phyloP scores from a whole-genome alignment of 1,140 invertebrate species.

The Brachionus calyciflorus region DNA sequence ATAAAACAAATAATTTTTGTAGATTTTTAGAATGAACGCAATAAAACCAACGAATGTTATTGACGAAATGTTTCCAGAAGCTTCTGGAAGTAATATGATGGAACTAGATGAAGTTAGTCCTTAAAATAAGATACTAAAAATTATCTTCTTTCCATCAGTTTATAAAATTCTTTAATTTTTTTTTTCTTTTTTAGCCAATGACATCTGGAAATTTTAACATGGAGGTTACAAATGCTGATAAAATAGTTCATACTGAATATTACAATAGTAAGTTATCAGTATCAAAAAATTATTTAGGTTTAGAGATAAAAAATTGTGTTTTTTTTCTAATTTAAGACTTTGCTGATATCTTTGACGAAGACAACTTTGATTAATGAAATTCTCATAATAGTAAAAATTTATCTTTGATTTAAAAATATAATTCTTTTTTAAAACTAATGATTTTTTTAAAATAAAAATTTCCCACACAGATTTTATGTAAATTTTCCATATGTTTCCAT shows the following conservation, averaged over 20 bases:
- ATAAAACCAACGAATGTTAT: slow-evolving; percentile 9
- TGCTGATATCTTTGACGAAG: slow-evolving; percentile 36
- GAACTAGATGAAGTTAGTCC: slow-evolving; percentile 28
- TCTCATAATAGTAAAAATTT: too few relatives aligned
- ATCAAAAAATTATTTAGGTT: neutral
- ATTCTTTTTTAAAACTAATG: too few relatives aligned
- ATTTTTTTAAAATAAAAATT: too few relatives aligned
- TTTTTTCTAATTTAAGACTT: slow-evolving; percentile 11
- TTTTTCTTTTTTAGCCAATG: slow-evolving; percentile 12
- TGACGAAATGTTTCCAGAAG: slow-evolving; percentile 45
- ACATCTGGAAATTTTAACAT: slow-evolving; percentile 18
- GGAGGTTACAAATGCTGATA: neutral
- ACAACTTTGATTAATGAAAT: slow-evolving; percentile 5
- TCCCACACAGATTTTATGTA: too few relatives aligned
- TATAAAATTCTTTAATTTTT: neutral
- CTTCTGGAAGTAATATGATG: slow-evolving; percentile 25
- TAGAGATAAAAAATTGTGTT: neutral
- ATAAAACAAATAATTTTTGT: too few relatives aligned
- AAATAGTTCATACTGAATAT: slow-evolving; percentile 22
- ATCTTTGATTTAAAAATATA: too few relatives aligned
- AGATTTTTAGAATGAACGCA: slow-evolving; percentile 43
- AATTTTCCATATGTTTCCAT: too few relatives aligned
- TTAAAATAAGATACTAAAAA: neutral
- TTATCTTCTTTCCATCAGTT: too few relatives aligned
- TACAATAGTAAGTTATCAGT: slow-evolving; percentile 8